Percentiles rank a stretch among this genome's conserved stretches.
phyloP scores from a whole-genome alignment of 92 coral and sea anemone species.

The Micromussa lordhowensis region DNA sequence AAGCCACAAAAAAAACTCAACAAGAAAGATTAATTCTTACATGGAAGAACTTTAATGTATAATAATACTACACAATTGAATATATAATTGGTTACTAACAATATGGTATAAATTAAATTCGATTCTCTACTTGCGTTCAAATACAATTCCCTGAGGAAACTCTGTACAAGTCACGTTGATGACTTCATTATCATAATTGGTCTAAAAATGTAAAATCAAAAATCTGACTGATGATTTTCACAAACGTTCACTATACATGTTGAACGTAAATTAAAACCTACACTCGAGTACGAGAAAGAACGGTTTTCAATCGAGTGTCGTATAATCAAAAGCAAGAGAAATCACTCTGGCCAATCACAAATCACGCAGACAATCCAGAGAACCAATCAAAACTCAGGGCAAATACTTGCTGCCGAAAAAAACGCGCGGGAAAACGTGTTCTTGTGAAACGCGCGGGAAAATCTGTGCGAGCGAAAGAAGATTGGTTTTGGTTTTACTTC shows the following conservation, averaged over 20 bases:
- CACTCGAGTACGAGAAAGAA: no score
- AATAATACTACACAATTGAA: background rate
- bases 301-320: no score
- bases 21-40: background rate
- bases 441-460: no score
- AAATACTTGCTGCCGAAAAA: no score
- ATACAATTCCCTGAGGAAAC: no score
- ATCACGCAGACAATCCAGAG: no score
- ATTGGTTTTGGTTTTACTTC: background rate
- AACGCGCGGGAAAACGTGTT: no score
- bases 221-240: background rate
- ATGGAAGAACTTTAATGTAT: background rate
- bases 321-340: no score
- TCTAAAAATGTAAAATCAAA: background rate
- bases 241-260: background rate
- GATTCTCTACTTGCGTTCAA: background rate
- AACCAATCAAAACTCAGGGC: no score
- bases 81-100: background rate
- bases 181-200: conserved; percentile 6
- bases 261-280: no score
- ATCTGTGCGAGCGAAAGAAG: no score
- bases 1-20: background rate
- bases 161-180: background rate
- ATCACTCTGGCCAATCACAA: no score
- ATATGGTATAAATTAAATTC: background rate